Evolutionary conservation across 2,797 vertebrate genomes (phyloP).

Genomic region (Perodicticus potto): DNA sequence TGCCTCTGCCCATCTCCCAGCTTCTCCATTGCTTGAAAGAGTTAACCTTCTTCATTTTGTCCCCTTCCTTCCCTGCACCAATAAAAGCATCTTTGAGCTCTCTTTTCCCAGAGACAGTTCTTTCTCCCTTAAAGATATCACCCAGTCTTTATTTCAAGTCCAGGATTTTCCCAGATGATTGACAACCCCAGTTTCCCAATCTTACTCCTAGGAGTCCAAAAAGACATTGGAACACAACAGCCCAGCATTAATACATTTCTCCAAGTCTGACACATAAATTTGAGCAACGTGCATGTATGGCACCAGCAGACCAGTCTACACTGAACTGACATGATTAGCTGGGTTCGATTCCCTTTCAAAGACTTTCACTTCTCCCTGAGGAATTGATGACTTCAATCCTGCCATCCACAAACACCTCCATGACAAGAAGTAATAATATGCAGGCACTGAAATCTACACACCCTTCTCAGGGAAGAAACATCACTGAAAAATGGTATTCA

Average conservation of each 20-base stretch:
- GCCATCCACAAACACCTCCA: neutral
- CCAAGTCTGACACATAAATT: conserved; percentile 4
- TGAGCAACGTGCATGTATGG: neutral
- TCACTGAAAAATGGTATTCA: conserved; percentile 26
- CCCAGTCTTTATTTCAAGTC: neutral
- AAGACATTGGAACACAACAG: conserved; percentile 10
- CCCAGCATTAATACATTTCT: neutral
- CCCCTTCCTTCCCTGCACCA: neutral
- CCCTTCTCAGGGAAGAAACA: neutral
- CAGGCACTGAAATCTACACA: neutral
- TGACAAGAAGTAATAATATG: neutral
- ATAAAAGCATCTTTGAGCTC: neutral
- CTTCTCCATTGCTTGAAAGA: conserved; percentile 19
- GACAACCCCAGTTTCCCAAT: neutral
- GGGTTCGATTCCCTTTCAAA: neutral
- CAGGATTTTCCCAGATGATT: conserved; percentile 10
- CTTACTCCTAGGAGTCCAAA: neutral
- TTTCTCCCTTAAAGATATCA: conserved; percentile 41
- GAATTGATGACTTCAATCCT: conserved; percentile 21
- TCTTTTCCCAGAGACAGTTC: conserved; percentile 1
- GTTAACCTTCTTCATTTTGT: neutral
- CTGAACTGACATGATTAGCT: conserved; percentile 28
- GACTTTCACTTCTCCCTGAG: neutral
- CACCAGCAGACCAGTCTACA: neutral
- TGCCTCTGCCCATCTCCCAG: neutral